Evolutionary conservation across 2,797 vertebrate species (phyloP), one percentile per base, ranked within the genome.

Genomic region (Bryconaethiops microstoma): DNA sequence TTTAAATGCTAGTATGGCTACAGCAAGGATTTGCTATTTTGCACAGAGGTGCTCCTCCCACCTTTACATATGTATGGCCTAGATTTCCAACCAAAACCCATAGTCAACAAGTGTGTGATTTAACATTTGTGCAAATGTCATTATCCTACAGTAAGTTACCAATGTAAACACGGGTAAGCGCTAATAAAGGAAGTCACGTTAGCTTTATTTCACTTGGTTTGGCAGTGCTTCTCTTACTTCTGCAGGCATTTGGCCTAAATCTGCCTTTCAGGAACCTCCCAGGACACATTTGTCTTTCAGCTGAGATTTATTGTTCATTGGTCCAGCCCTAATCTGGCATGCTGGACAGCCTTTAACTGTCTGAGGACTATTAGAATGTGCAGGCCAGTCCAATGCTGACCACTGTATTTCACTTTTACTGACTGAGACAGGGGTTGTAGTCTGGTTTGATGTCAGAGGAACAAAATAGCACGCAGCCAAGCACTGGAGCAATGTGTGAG

Each of bases 351-450:
- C 75, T 50, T 48, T 70, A 80, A 77, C n/a, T 57, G 50, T 70
- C 59, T 42, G 25, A 54, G 74, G 29, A 59, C 48, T 21, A 59
- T 82, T 59, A 50, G 77, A 74, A 63, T 16, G 19, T 23, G 10
- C 39, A 74, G 64, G 25, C 16, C 23, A 64, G 60, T 60, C 54
- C 50, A 59, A n/a, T 55, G 39, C n/a, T 67, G 69, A 76, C 63
- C 25, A 42, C 62, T 78, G 29, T 67, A 74, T 83, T 54, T 55
- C 52, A 83, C 67, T 62, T 76, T 75, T 52, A 68, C 77, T 55
- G 2, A 63, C 69, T 78, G 79, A 68, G 76, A 74, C 29, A 67
- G 76, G 62, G 40, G 65, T 40, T 7, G 57, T 35, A 59, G 50
- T 82, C 29, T 16, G 23, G 60, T 35, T 76, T 19, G 55, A 19